Evolutionary conservation across 2,888 invertebrate genomes (phyloP).

Genomic region (Stenodema calcarata): DNA sequence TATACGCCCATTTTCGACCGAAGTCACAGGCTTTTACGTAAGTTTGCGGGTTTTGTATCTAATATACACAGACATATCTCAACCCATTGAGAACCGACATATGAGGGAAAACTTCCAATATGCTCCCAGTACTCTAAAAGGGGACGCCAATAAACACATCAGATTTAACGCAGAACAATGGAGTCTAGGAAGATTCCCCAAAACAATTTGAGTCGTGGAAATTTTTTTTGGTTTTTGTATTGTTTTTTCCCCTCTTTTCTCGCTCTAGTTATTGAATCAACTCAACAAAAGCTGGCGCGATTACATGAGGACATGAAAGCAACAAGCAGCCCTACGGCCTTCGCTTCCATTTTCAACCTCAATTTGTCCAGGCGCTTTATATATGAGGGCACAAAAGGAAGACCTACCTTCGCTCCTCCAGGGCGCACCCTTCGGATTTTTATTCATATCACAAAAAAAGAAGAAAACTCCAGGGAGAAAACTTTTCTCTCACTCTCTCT

Average conservation of each 20-base stretch:
- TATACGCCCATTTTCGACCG: too few species aligned
- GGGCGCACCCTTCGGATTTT: background rate
- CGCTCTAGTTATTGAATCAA: background rate
- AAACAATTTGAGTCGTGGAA: background rate
- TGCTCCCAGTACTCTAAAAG: too few species aligned
- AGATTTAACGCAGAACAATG: too few species aligned
- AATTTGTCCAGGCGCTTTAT: background rate
- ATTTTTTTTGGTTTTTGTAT: background rate
- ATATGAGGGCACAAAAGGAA: background rate
- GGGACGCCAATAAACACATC: too few species aligned
- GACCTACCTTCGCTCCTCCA: background rate
- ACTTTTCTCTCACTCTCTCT: background rate
- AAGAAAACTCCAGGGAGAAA: background rate
- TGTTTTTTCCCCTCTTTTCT: background rate
- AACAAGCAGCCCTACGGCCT: background rate
- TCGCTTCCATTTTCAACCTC: background rate
- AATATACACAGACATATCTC: too few species aligned
- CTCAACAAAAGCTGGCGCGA: background rate
- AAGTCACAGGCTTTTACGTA: too few species aligned
- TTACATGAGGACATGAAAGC: background rate
- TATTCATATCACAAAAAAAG: background rate
- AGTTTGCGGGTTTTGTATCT: too few species aligned
- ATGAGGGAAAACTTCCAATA: too few species aligned
- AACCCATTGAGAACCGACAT: too few species aligned
- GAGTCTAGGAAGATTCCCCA: background rate